Evolutionary conservation across 1,140 invertebrate species (phyloP), one percentile per base, ranked within the genome.

Genomic region (Wiebesia pumilae): DNA sequence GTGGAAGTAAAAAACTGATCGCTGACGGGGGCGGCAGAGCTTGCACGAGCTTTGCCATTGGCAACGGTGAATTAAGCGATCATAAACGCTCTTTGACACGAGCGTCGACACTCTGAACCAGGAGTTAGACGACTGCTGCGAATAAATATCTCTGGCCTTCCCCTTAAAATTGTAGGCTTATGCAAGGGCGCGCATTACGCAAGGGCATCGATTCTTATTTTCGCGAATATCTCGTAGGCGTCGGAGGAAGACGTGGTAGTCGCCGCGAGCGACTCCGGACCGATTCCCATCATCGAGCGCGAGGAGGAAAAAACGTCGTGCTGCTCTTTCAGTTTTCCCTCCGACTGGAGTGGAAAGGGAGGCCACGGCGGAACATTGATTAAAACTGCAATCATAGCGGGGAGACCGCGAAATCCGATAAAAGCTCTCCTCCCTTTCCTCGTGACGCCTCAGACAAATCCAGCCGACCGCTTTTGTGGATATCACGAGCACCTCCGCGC

Each of bases 331-430:
- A 6, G 43, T 14, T 47, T 47, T 14, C 43, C 51, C 9, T 16
- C 6, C 40, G 73, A 1, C 24, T 43, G 38, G 38, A n/a, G n/a
- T 12, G 38, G n/a, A 38, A 16, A 9, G 77, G 75, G 43, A 33
- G 67, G 80, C 51, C 38, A n/a, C 77, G 58, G 75, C 43, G 84
- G 81, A 75, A 85, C 81, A 86, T 86, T 83, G 87, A 88, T 86
- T 88, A 84, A 88, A 88, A 88, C 73, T 86, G 88, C 88, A 86
- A 87, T 87, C 78, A 85, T 85, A 85, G 84, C 79, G 62, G 51
- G 62, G 78, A 27, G 82, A 88, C 87, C 87, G 62, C 83, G 71
- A 84, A 89, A 88, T 86, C 83, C 87, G 86, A 88, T 87, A 89
- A 88, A 87, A 88, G 82, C 80, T 84, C 62, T 62, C 54, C 47